Evolutionary conservation across 2,888 invertebrate species (phyloP), one percentile per base, ranked within the genome.

Genomic region (Phortica okadai): DNA sequence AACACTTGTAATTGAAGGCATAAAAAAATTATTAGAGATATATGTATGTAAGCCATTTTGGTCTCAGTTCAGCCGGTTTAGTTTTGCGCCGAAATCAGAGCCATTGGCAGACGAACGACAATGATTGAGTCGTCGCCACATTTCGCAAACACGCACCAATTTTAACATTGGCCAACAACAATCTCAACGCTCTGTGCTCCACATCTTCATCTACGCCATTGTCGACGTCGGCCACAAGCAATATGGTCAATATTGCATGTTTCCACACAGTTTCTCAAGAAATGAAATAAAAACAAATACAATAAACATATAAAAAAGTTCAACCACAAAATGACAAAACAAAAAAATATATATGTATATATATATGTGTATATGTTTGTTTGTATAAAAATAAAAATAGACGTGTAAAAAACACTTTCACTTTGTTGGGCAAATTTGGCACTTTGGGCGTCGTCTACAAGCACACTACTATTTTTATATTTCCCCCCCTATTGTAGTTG

Each of bases 341-440:
- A 45, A 64, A 1, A 50, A 64, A 33, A 64, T 11, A 16, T 21
- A 21, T 21, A 21, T 21, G 21, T 21, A 21, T 21, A 21, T 33
- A 33, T 5, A 33, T 33, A 33, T 33, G 4, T 33, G 33, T 33
- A 50, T 14, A 6, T 11, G 6, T 50, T 3, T 11, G 14, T 11
- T 0, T 11, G 50, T 11, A 14, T 14, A 50, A 2, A 50, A 50
- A 50, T 11, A 8, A 50, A 50, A 50, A 14, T 14, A 14, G 50
- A 50, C 50, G 50, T 14, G 14, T 50, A 50, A 50, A 76, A 76
- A 83, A 79, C 78, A 85, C 85, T 87, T 85, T 85, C 85, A 87
- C 83, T 87, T 81, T 33, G 33, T 33, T 77, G 77, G 25, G 73
- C 74, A 54, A 69, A 25, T 33, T 74, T 80, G 80, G 80, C 75